Base-by-base conservation (phyloP, 1,140 invertebrate species). In the Dufourea novaeangliae region DNA sequence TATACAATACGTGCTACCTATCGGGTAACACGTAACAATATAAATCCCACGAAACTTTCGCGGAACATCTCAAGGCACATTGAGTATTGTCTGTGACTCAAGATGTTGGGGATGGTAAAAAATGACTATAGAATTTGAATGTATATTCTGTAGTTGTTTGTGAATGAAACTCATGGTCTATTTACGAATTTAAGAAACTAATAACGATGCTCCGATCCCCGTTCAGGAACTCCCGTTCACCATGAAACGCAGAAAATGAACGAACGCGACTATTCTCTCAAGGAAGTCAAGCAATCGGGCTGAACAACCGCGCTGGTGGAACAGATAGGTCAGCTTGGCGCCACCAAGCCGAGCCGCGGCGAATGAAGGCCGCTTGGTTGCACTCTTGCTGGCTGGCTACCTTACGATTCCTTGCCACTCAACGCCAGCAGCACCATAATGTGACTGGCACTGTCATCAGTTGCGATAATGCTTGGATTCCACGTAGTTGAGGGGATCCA, bases 241-340 rank as follows among this genome's bases (percentile, higher is more conserved):
- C 37, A 41, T 29, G 37, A 68, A 44, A 69, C 56, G 46, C 20
- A 44, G 57, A 50, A 62, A 72, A 46, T n/a, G 72, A 83, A 50
- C 39, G 54, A 50, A 29, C 27, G 25, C 25, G 54, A 46, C 37
- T 25, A 11, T 34, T 17, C 46, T 46, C 73, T 76, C 39, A 41
- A 70, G 73, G 66, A 76, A 76, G 66, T 76, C 66, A 32, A 14
- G 66, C 52, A 37, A 70, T 74, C 72, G 41, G 50, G 44, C 32
- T 34, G 61, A 32, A 37, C 70, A 66, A 73, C 70, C 44, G 74
- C 78, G 78, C 69, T 22, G 68, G 67, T 70, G 73, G 80, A 83
- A 73, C 82, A 87, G 88, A 89, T 88, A 89, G 88, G 88, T 89
- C 88, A 89, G 88, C 84, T 89, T 89, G 88, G 88, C 88, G 88